These are phyloP conservation scores for Mystacides longicornis DNA, from an alignment of 2,888 invertebrate genomes.

Conservation along the genomic window DNA sequence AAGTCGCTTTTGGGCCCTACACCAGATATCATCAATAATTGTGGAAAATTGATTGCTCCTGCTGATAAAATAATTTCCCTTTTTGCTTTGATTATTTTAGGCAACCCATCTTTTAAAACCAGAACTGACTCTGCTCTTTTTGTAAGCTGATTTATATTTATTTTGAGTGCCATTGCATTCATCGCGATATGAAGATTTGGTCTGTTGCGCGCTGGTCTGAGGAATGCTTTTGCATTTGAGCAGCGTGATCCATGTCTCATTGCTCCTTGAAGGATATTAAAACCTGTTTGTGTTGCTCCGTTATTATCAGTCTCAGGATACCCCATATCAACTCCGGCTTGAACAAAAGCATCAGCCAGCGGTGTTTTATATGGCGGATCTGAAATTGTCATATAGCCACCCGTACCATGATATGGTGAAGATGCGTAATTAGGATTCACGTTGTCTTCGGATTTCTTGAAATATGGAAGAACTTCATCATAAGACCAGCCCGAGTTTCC, in stretches of 20 bases:
- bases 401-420: slow-evolving; percentile 34
- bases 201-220: slow-evolving; percentile 33
- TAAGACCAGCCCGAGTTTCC: slow-evolving; percentile 53
- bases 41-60: slow-evolving; percentile 41
- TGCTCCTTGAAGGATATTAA: slow-evolving; percentile 38
- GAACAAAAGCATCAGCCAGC: slow-evolving; percentile 36
- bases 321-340: slow-evolving; percentile 43
- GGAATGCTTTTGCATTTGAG: slow-evolving; percentile 48
- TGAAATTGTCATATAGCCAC: slow-evolving; percentile 40
- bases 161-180: slow-evolving; percentile 36
- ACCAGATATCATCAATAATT: slow-evolving; percentile 44
- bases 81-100: slow-evolving; percentile 30
- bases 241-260: slow-evolving; percentile 42
- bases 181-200: slow-evolving; percentile 32
- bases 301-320: slow-evolving; percentile 36
- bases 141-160: slow-evolving; percentile 37
- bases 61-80: slow-evolving; percentile 44
- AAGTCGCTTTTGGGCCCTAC: slow-evolving; percentile 39
- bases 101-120: slow-evolving; percentile 29
- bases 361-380: slow-evolving; percentile 32
- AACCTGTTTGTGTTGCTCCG: slow-evolving; percentile 42
- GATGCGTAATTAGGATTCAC: slow-evolving; percentile 25
- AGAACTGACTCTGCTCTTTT: slow-evolving; percentile 34
- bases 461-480: slow-evolving; percentile 39
- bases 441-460: slow-evolving; percentile 43